Conservation (phyloP, 2,113 vertebrate genomes). For the Alethe castanea region DNA sequence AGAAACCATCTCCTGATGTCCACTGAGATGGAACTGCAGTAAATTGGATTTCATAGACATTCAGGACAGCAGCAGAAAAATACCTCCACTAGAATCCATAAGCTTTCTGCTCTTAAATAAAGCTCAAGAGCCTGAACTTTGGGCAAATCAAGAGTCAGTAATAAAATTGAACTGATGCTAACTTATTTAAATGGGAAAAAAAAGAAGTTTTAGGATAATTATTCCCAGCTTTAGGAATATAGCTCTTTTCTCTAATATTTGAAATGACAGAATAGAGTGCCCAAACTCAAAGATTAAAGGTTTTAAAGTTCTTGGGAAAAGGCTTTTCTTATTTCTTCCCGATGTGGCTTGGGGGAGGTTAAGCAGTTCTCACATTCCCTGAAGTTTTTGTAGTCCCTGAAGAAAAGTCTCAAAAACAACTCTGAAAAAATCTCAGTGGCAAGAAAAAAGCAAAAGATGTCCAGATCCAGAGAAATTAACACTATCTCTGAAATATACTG, state of each 20-base stretch:
- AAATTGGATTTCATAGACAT: background rate
- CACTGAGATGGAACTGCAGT: background rate
- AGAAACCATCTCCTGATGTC: background rate
- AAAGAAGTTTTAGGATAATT: background rate
- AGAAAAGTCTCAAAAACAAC: background rate
- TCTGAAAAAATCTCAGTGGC: background rate
- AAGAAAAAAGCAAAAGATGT: background rate
- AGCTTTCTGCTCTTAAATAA: background rate
- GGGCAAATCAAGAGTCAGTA: background rate
- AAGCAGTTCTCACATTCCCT: background rate
- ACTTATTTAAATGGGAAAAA: background rate
- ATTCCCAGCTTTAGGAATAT: background rate
- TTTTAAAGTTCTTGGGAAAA: background rate
- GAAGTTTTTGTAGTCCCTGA: background rate
- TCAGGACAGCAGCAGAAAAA: background rate
- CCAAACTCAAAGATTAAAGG: background rate
- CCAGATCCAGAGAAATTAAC: background rate
- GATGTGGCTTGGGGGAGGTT: background rate
- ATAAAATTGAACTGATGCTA: background rate
- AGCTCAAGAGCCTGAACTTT: background rate
- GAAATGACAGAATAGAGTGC: background rate
- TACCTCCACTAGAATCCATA: background rate
- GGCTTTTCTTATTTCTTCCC: background rate
- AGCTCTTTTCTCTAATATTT: background rate
- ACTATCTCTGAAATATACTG: background rate